These are phyloP conservation scores for Cuculus canorus DNA, from an alignment of 2,797 vertebrate genomes.

Conservation along the genomic window DNA sequence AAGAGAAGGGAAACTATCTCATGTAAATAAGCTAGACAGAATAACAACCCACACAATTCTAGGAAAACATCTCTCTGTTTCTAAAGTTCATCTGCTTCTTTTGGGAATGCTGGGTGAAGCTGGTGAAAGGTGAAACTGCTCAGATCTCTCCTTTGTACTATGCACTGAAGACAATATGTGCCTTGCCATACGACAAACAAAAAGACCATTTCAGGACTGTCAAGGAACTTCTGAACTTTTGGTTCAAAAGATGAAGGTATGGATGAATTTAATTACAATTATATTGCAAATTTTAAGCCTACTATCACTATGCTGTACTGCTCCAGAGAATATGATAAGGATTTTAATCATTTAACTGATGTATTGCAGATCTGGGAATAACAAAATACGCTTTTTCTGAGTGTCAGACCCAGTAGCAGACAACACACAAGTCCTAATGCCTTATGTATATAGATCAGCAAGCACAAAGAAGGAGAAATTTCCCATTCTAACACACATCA, in stretches of 20 bases:
- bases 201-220: background rate
- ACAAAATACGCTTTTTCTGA: background rate
- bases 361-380: background rate
- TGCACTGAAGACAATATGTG: background rate
- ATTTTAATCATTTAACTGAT: background rate
- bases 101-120: background rate
- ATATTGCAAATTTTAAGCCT: background rate
- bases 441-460: background rate
- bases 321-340: background rate
- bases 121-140: background rate
- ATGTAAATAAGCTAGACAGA: background rate
- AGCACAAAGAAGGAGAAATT: background rate
- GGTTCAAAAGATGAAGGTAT: background rate
- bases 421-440: background rate
- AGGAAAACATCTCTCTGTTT: background rate
- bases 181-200: background rate
- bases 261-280: background rate
- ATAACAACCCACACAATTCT: background rate
- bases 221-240: background rate
- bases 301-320: background rate
- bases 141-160: background rate
- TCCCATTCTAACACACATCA: background rate
- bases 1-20: background rate
- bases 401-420: background rate
- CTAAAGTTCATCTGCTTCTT: background rate